These are phyloP conservation scores for Diceros bicornis DNA, from an alignment of 2,797 vertebrate genomes.

Conservation along the genomic window DNA sequence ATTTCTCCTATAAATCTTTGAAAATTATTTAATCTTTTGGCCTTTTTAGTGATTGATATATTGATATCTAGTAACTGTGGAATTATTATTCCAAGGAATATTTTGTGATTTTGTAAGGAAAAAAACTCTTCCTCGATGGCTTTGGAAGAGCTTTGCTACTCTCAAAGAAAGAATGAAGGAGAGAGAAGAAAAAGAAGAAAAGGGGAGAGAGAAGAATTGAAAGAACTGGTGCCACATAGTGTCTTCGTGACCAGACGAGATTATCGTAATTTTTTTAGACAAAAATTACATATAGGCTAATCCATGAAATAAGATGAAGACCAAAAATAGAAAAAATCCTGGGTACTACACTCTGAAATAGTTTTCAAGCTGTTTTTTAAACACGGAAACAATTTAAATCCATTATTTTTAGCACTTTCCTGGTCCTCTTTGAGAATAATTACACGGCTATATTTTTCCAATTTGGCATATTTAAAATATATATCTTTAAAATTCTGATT, in stretches of 20 bases:
- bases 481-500: conserved; percentile 6
- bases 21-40: neutral
- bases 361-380: conserved; percentile 26
- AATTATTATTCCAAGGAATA: conserved; percentile 42
- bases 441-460: neutral
- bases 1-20: conserved; percentile 16
- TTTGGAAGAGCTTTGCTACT: neutral
- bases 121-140: neutral
- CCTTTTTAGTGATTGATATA: neutral
- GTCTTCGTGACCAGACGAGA: neutral
- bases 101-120: conserved; percentile 10
- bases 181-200: neutral
- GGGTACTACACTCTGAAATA: neutral
- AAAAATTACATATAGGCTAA: neutral
- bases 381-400: neutral
- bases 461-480: neutral
- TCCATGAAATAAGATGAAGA: conserved; percentile 7
- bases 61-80: neutral
- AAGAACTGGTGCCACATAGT: neutral
- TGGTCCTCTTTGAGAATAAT: neutral
- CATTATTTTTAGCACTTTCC: neutral
- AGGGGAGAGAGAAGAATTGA: neutral
- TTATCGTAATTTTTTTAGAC: neutral
- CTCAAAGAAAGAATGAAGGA: neutral
- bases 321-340: neutral